Evolutionary conservation across 2,888 invertebrate genomes (phyloP).

Genomic region (Parnassius orleans): DNA sequence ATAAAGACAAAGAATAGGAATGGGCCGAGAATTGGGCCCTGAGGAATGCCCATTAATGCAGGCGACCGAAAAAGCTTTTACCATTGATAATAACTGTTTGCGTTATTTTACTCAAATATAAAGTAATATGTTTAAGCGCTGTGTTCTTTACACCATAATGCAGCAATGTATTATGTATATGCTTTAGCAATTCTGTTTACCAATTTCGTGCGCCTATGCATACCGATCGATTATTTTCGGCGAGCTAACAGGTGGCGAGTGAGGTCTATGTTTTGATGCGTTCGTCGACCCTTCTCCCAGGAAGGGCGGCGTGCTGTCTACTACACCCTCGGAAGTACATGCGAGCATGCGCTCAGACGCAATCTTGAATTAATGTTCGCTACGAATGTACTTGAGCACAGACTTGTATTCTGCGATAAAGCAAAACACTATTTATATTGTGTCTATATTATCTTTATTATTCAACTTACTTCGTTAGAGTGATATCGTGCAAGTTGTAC

Average conservation of each 20-base stretch:
- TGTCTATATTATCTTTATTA: too few species aligned
- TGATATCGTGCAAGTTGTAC: too few species aligned
- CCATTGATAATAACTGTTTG: too few species aligned
- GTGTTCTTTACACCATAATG: too few species aligned
- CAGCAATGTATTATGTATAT: too few species aligned
- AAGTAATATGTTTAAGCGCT: too few species aligned
- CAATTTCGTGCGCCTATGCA: neutral
- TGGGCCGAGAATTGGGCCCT: too few species aligned
- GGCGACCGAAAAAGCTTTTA: too few species aligned
- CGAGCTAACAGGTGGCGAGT: slow-evolving; percentile 56
- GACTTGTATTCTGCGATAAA: slow-evolving; percentile 16
- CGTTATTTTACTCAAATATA: too few species aligned
- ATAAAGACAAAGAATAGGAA: too few species aligned
- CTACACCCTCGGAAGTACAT: slow-evolving; percentile 48
- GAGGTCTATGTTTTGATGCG: slow-evolving; percentile 67
- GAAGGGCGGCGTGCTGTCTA: slow-evolving; percentile 58
- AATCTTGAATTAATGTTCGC: slow-evolving; percentile 29
- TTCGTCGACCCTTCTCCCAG: slow-evolving; percentile 57
- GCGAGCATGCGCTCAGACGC: slow-evolving; percentile 35
- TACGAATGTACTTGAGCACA: slow-evolving; percentile 24
- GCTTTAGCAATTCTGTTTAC: neutral
- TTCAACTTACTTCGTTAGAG: too few species aligned
- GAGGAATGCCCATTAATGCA: too few species aligned
- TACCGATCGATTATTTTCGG: slow-evolving; percentile 29
- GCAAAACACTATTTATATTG: neutral